Evolutionary conservation across 1,140 invertebrate species (phyloP), one percentile per base, ranked within the genome.

Genomic region (Zaprionus tsacasi): DNA sequence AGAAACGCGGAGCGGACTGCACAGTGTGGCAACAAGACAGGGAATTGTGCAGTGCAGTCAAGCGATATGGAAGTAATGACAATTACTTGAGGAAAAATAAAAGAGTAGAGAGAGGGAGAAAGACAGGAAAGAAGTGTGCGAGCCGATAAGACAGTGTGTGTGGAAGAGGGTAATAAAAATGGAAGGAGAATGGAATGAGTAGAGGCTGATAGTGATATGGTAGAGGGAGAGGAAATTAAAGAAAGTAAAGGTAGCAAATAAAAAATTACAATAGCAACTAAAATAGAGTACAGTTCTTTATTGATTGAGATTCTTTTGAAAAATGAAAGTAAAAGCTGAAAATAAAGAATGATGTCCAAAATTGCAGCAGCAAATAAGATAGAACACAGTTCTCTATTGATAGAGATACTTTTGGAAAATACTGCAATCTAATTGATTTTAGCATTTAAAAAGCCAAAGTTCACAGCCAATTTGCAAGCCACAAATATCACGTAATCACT

Each of bases 11-110:
- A 17, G 45, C 15, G 17, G 8, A 15, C 45, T 7, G 38, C 13
- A 5, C 38, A 40, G 13, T 13, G 12, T 13, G 6, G 36, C 36
- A 38, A 11, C 12, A n/a, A 40, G 38, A 40, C 6, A 8, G n/a
- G 40, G 7, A 25, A 50, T 50, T 40, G 35, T 38, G 25, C 21
- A 71, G 54, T 69, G 65, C 57, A 73, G 52, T 69, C 65, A 60
- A 73, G 65, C 68, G 70, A 61, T 48, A 68, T 43, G 57, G 56
- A 68, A 68, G 45, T 45, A 73, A 61, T 73, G 70, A 48, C 21
- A 40, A 40, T 61, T 68, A 35, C 15, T 70, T 61, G 15, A 48
- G 21, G 45, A 27, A 11, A 2, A 36, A 52, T 1, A 21, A 2
- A 11, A 13, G n/a, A n/a, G 6, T 0, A 45, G 40, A 8, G 40